A percentile compares a stretch with the other conserved stretches of the same genome.
Conservation (phyloP, 1,140 invertebrate species). For the Cylas formicarius region DNA sequence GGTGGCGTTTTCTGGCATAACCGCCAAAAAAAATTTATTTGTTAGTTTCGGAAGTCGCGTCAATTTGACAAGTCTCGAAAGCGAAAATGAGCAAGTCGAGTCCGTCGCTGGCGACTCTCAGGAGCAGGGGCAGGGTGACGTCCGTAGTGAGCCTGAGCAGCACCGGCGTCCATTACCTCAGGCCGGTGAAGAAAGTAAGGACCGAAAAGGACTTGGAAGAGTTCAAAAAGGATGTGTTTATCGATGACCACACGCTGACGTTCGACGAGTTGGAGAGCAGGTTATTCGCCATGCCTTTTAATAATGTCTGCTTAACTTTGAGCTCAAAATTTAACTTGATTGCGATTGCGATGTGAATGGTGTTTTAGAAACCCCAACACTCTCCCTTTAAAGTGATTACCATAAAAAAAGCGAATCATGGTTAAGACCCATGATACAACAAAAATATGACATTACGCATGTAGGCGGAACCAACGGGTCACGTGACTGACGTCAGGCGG, state of each 20-base stretch:
- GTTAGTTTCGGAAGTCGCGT: no score
- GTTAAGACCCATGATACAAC: not conserved
- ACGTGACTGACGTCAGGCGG: no score
- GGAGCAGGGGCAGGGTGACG: no score
- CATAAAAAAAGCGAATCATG: not conserved
- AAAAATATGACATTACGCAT: not conserved
- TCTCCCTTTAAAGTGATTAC: not conserved
- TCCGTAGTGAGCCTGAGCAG: not conserved
- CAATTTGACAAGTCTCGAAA: not conserved
- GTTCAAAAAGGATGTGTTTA: constrained; percentile 65
- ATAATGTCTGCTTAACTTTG: not conserved
- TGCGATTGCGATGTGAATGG: not conserved
- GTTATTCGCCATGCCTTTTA: constrained; percentile 13
- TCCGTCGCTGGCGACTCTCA: no score
- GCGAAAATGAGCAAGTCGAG: no score
- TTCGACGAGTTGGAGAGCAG: constrained; percentile 50
- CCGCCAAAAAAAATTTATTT: no score
- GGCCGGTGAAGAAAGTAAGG: constrained; percentile 1
- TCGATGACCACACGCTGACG: constrained; percentile 67
- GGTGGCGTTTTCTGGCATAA: no score
- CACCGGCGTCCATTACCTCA: constrained; percentile 5
- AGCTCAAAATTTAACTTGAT: not conserved
- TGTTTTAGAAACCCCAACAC: not conserved
- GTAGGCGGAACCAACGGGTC: no score
- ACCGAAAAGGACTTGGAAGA: constrained; percentile 16